phyloP scores from a whole-genome alignment of 2,113 vertebrate genomes.

The Spea bombifrons region DNA sequence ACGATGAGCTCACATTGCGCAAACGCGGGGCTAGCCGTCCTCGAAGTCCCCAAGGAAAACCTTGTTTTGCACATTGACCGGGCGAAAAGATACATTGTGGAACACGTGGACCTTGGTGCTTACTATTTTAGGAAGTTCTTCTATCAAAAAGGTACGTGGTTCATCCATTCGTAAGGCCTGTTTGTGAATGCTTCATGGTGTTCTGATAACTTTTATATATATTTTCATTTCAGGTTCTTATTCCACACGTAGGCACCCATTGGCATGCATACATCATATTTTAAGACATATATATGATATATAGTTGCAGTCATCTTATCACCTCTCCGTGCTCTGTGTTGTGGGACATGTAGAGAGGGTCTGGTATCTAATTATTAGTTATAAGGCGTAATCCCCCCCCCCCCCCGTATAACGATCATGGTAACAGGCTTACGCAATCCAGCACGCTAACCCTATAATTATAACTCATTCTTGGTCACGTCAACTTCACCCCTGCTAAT shows the following conservation, averaged over 20 bases:
- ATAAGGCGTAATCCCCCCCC: too few species aligned
- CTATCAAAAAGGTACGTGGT: slow-evolving; percentile 83
- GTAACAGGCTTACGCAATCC: too few species aligned
- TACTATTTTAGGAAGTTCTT: slow-evolving; percentile 93
- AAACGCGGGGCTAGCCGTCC: slow-evolving; percentile 88
- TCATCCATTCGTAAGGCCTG: background rate
- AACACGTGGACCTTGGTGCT: slow-evolving; percentile 89
- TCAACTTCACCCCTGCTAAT: background rate
- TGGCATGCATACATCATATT: too few species aligned
- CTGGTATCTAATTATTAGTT: too few species aligned
- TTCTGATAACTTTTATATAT: background rate
- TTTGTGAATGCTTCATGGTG: background rate
- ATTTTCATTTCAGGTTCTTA: background rate
- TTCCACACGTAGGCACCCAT: too few species aligned
- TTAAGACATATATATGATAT: too few species aligned
- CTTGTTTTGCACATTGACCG: slow-evolving; percentile 78
- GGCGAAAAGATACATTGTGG: slow-evolving; percentile 88
- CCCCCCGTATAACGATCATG: too few species aligned
- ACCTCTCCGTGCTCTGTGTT: too few species aligned
- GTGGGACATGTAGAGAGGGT: too few species aligned
- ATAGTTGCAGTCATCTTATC: too few species aligned
- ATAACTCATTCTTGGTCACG: background rate
- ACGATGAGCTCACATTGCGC: slow-evolving; percentile 86
- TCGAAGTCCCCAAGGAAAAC: slow-evolving; percentile 88
- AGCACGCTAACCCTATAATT: background rate